phyloP scores from a whole-genome alignment of 2,797 vertebrate species.

The Malurus splendens region DNA sequence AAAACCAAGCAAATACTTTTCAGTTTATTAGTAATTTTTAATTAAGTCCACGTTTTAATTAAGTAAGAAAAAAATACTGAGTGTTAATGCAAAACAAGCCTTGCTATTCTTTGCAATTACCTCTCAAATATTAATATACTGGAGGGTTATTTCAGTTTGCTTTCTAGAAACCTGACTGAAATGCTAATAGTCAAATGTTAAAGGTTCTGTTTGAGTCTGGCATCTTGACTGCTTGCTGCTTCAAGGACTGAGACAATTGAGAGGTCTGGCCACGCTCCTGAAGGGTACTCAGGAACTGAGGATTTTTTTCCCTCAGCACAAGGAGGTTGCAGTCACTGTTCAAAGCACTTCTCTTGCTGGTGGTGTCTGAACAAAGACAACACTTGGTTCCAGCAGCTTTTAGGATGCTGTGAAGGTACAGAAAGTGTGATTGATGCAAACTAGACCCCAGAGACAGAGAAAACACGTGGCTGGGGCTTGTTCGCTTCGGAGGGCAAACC shows the following conservation, averaged over 20 bases:
- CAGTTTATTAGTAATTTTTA: background rate
- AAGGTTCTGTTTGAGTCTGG: background rate
- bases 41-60: background rate
- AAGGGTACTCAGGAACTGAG: background rate
- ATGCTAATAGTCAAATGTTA: background rate
- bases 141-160: background rate
- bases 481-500: background rate
- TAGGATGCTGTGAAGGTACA: background rate
- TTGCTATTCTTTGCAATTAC: background rate
- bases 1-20: background rate
- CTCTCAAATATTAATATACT: background rate
- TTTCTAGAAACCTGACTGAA: background rate
- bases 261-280: background rate
- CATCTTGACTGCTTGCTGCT: background rate
- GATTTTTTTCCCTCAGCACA: background rate
- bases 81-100: background rate
- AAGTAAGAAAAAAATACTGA: background rate
- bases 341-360: background rate
- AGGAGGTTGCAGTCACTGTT: background rate
- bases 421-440: background rate
- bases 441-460: background rate
- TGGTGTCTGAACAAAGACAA: background rate
- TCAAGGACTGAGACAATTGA: background rate
- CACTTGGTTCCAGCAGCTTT: background rate
- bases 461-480: background rate